A percentile compares a stretch with the other conserved stretches of the same genome.
Conservation (phyloP, 2,113 vertebrate genomes). For the Phrynosoma blainvillii region DNA sequence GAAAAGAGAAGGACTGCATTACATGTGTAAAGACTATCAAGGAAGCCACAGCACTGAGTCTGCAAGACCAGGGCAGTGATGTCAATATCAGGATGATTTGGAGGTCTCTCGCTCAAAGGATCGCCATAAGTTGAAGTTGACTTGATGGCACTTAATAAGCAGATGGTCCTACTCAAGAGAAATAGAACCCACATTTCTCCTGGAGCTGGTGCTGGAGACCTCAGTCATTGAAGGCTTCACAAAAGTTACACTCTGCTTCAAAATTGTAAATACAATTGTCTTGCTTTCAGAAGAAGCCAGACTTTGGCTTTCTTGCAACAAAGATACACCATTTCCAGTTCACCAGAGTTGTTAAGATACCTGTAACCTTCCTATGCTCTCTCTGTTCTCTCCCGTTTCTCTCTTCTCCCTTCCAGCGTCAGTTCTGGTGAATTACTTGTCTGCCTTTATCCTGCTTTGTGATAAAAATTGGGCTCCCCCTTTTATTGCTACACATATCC, state of each 20-base stretch:
- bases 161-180: no score
- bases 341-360: neutral
- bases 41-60: no score
- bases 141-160: no score
- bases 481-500: neutral
- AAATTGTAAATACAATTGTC: neutral
- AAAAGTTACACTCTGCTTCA: neutral
- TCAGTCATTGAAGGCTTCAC: neutral
- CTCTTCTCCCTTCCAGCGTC: neutral
- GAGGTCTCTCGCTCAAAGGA: no score
- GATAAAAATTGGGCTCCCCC: neutral
- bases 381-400: neutral
- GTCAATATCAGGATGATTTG: no score
- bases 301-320: neutral
- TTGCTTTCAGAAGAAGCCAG: neutral
- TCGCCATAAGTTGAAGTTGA: no score
- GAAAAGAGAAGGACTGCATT: no score
- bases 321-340: fast-evolving
- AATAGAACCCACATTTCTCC: no score
- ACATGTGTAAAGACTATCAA: no score
- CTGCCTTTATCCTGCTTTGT: neutral
- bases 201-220: no score
- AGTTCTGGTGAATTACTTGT: neutral
- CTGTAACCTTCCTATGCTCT: neutral
- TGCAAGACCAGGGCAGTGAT: no score